Evolutionary conservation across 2,888 invertebrate genomes (phyloP).

Genomic region (Ornithoptera alexandrae): DNA sequence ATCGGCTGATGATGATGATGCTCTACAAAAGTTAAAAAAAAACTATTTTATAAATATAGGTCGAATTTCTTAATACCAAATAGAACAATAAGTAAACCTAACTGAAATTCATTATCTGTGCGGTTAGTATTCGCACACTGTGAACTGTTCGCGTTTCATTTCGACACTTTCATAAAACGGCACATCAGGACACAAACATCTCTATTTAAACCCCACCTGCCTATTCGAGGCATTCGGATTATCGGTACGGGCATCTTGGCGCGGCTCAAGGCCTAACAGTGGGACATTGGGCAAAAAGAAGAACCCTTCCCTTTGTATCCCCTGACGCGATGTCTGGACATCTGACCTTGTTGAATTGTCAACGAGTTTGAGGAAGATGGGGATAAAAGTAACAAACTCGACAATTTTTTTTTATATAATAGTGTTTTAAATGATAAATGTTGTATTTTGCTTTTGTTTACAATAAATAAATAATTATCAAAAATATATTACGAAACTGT

Average conservation of each 20-base stretch:
- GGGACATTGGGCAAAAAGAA: conserved; percentile 58
- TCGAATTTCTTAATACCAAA: no score
- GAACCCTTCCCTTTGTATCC: conserved; percentile 46
- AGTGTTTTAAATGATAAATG: neutral
- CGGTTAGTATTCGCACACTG: neutral
- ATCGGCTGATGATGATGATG: no score
- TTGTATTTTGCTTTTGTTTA: neutral
- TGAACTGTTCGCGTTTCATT: conserved; percentile 10
- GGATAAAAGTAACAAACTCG: conserved; percentile 1
- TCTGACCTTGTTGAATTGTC: conserved; percentile 45
- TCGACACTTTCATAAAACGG: conserved; percentile 21
- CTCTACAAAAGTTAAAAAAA: no score
- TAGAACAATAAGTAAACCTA: no score
- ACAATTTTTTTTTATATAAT: no score
- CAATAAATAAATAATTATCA: no score
- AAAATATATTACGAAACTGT: neutral
- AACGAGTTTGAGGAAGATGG: conserved; percentile 40
- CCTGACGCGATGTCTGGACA: conserved; percentile 64
- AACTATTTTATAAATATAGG: no score
- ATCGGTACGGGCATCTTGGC: conserved; percentile 52
- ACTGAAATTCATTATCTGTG: neutral
- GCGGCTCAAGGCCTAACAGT: conserved; percentile 63
- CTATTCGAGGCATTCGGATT: conserved; percentile 56
- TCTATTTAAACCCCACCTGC: conserved; percentile 35
- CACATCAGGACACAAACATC: conserved; percentile 32